Evolutionary conservation across 2,113 vertebrate species (phyloP).

Genomic region (Thunnus maccoyii): DNA sequence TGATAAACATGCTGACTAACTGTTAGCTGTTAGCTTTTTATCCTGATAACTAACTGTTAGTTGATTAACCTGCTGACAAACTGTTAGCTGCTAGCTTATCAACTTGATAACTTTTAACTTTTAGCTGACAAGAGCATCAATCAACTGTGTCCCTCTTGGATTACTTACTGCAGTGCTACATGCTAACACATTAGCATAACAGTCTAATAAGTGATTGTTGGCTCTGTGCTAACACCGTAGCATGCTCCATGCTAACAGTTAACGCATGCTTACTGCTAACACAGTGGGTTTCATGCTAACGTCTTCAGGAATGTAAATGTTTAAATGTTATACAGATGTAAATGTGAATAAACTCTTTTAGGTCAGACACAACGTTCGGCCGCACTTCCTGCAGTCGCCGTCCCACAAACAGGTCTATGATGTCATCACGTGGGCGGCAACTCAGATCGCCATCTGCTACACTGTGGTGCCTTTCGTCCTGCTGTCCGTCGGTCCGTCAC

Average conservation of each 20-base stretch:
- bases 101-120: not conserved
- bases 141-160: no score
- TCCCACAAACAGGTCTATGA: conserved; percentile 90
- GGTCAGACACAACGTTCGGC: conserved; percentile 92
- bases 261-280: no score
- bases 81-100: not conserved
- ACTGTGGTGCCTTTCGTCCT: conserved; percentile 95
- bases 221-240: no score
- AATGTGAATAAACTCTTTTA: conserved; percentile 66
- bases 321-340: no score
- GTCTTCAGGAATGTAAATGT: no score
- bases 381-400: conserved; percentile 87
- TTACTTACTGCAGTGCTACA: no score
- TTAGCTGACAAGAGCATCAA: not conserved
- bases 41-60: not conserved
- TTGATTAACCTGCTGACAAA: no score
- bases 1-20: no score
- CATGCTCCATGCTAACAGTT: no score
- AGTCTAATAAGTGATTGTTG: no score
- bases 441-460: conserved; percentile 94
- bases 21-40: not conserved
- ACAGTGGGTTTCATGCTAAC: no score
- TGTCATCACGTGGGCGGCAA: conserved; percentile 89
- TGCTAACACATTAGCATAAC: no score
- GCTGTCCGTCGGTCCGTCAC: conserved; percentile 91